Conservation (phyloP, 2,888 invertebrate genomes). For the Leptinotarsa peninsularis region DNA sequence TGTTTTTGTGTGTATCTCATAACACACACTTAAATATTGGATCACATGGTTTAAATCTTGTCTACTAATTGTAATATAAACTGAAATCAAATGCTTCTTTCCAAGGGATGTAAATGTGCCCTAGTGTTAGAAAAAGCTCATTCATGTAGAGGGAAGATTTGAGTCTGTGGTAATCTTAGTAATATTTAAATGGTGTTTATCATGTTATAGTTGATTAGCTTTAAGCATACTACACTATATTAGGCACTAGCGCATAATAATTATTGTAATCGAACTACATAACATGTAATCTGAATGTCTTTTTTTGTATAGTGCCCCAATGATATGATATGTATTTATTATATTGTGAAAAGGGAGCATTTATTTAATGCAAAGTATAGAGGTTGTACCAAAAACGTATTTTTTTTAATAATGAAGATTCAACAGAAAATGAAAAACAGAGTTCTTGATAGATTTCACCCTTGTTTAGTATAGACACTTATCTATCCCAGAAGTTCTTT, state of each 20-base stretch:
- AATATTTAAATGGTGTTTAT: conserved; percentile 54
- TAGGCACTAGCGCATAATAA: conserved; percentile 58
- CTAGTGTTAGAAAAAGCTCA: neutral
- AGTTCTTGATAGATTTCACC: neutral
- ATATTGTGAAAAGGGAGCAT: conserved; percentile 82
- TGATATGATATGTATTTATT: conserved; percentile 60
- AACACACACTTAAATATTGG: conserved; percentile 48
- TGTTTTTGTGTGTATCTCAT: conserved; percentile 39
- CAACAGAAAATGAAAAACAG: conserved; percentile 23
- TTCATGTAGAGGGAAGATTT: conserved; percentile 35
- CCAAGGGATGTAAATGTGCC: neutral
- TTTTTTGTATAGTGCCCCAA: conserved; percentile 54
- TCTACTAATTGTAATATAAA: conserved; percentile 30
- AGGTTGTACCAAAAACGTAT: conserved; percentile 75
- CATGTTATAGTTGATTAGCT: conserved; percentile 55
- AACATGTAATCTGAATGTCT: conserved; percentile 41
- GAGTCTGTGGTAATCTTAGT: conserved; percentile 41
- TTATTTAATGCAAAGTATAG: conserved; percentile 94
- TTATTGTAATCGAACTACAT: conserved; percentile 39
- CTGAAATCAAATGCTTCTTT: conserved; percentile 5
- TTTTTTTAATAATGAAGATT: conserved; percentile 36
- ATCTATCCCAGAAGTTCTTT: neutral
- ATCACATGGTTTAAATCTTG: conserved; percentile 42
- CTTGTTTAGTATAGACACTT: neutral
- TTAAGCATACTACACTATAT: conserved; percentile 55